A percentile compares a stretch with the other conserved stretches of the same genome.
Evolutionary conservation across 2,113 vertebrate genomes (phyloP).

Genomic region (Pelecanus crispus): DNA sequence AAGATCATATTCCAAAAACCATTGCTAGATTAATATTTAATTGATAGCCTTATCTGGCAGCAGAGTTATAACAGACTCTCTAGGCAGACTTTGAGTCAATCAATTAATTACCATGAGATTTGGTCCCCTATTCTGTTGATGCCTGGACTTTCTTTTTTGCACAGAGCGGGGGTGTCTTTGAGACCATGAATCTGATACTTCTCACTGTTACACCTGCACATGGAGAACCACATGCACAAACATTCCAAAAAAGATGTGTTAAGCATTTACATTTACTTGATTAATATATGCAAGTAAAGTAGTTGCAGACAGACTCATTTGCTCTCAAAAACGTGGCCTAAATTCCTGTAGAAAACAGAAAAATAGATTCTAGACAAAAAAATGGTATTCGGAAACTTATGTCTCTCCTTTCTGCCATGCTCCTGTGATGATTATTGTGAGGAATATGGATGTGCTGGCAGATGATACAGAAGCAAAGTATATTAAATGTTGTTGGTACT

Average conservation of each 20-base stretch:
- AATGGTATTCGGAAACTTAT: background rate
- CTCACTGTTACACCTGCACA: background rate
- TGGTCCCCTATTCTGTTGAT: background rate
- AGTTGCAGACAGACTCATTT: background rate
- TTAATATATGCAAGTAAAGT: background rate
- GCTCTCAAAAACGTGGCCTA: background rate
- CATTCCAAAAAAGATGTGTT: background rate
- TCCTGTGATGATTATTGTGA: fast-evolving
- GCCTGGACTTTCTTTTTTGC: background rate
- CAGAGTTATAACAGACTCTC: background rate
- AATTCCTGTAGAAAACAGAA: background rate
- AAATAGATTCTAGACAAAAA: background rate
- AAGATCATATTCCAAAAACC: background rate
- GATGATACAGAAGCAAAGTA: background rate
- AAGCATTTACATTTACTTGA: background rate
- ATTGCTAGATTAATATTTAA: background rate
- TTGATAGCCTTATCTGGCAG: background rate
- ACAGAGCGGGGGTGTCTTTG: background rate
- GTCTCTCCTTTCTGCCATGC: background rate
- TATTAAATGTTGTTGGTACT: background rate
- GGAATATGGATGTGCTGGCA: background rate
- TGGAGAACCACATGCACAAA: background rate
- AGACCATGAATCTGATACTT: background rate
- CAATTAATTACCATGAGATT: background rate
- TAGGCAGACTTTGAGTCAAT: background rate